Evolutionary conservation across 64 coral and sea anemone genomes (phyloP), one percentile per base, ranked within the genome.

Genomic region (Actinia equina): DNA sequence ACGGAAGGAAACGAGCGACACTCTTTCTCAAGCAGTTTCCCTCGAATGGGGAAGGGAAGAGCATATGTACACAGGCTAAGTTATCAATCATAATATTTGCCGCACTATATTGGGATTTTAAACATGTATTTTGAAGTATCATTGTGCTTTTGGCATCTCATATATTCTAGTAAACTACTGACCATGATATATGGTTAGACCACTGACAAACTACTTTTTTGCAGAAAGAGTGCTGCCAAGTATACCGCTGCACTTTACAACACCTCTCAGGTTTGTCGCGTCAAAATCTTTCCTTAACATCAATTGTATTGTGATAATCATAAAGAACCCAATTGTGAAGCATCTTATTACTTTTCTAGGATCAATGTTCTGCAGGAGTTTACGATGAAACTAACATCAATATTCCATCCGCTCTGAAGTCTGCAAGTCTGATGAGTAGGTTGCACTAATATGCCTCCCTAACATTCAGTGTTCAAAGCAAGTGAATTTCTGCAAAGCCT

Each of bases 231-330:
- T 23, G 49, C 49, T 52, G 42, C 78, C 78, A 81, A 17, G 42
- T 81, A 46, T 17, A 49, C 78, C 4, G 78, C 78, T 7, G 78
- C 78, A 20, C 44, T 81, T 51, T 81, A 81, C 78, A 52, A 81
- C 78, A 7, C 78, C 44, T 9, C 45, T 19, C 78, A 81, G 78
- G 78, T 81, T 52, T 20, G 42, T 44, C 45, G 19, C 17, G 45
- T 81, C 16, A 3, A 17, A 37, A 37, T 37, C 30, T 81, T 18
- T 74, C 22, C 11, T 53, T 49, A 8, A 51, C 43, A 46, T 10
- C 6, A 81, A 1, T 49, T 43, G 22, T 49, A 1, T 16, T 43
- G 1, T 78, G 76, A 15, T 16, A 30, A 78, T 49, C 3, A 43
- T 57, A 57, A 57, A 6, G 7, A 45, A 27, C 44, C 76, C 10